phyloP scores from a whole-genome alignment of 23 tunicate species.

The Halocynthia roretzi region DNA sequence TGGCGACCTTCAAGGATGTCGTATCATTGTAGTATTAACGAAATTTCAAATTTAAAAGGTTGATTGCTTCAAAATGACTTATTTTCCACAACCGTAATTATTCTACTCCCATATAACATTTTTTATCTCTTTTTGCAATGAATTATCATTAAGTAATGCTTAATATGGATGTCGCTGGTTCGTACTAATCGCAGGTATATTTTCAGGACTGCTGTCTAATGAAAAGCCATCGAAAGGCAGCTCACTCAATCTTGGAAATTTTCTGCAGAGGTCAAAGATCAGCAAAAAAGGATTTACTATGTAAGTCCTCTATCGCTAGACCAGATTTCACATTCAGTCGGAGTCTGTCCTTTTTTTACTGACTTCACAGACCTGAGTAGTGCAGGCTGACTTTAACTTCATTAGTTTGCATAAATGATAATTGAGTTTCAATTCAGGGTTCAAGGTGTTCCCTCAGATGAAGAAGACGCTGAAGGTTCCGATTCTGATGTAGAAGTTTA shows the following conservation, averaged over 20 bases:
- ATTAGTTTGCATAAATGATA: not conserved
- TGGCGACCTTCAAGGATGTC: too few relatives aligned
- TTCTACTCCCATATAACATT: too few relatives aligned
- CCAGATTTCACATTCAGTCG: not conserved
- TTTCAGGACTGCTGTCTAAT: not conserved
- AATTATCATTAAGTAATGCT: too few relatives aligned
- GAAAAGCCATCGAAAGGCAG: not conserved
- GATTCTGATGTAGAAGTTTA: slow-evolving; percentile 8
- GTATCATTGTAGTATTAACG: too few relatives aligned
- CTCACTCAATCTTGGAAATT: slow-evolving; percentile 10
- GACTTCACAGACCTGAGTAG: not conserved
- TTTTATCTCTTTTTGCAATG: too few relatives aligned
- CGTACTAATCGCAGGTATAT: too few relatives aligned
- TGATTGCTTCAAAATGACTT: too few relatives aligned
- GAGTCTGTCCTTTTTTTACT: not conserved
- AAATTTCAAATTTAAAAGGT: too few relatives aligned
- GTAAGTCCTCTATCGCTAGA: not conserved
- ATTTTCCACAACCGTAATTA: too few relatives aligned
- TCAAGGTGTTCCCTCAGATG: not conserved
- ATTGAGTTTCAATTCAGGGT: not conserved
- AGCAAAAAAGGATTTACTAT: not conserved
- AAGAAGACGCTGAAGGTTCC: not conserved
- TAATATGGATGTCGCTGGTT: too few relatives aligned
- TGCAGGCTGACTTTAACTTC: not conserved
- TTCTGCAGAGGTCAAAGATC: not conserved